Evolutionary conservation across 2,888 invertebrate genomes (phyloP).

Genomic region (Cepaea hortensis): DNA sequence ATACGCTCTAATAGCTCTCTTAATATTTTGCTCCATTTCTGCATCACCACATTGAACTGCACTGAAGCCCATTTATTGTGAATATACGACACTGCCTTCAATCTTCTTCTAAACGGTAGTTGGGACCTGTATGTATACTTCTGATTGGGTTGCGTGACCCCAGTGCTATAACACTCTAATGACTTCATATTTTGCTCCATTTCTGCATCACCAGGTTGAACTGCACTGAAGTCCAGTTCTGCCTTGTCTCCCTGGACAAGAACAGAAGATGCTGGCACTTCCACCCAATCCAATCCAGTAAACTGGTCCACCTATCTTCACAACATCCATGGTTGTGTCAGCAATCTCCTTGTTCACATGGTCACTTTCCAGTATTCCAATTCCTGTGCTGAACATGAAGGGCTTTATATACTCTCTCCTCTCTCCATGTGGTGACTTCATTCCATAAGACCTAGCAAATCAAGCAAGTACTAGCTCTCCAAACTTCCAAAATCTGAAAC

Average conservation of each 20-base stretch:
- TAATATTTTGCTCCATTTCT: too few relatives aligned
- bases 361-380: slow-evolving; percentile 90
- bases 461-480: slow-evolving; percentile 96
- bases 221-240: slow-evolving; percentile 94
- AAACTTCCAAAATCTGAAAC: slow-evolving; percentile 99
- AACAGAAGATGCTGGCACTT: slow-evolving; percentile 97
- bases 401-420: slow-evolving; percentile 97
- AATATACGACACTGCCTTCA: too few relatives aligned
- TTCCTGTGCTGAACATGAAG: slow-evolving; percentile 98
- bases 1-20: too few relatives aligned
- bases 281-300: slow-evolving; percentile 98
- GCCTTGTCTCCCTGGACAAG: slow-evolving; percentile 92
- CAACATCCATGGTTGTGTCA: slow-evolving; percentile 88
- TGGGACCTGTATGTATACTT: too few relatives aligned
- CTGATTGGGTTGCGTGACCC: too few relatives aligned
- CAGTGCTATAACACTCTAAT: slow-evolving; percentile 75
- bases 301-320: slow-evolving; percentile 97
- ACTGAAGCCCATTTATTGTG: too few relatives aligned
- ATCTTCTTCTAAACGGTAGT: too few relatives aligned
- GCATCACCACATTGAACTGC: too few relatives aligned
- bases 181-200: slow-evolving; percentile 90
- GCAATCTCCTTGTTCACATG: slow-evolving; percentile 88
- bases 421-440: slow-evolving; percentile 81
- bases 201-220: slow-evolving; percentile 96
- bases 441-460: slow-evolving; percentile 93